Evolutionary conservation across 2,113 vertebrate genomes (phyloP).

Genomic region (Lasiurus borealis): DNA sequence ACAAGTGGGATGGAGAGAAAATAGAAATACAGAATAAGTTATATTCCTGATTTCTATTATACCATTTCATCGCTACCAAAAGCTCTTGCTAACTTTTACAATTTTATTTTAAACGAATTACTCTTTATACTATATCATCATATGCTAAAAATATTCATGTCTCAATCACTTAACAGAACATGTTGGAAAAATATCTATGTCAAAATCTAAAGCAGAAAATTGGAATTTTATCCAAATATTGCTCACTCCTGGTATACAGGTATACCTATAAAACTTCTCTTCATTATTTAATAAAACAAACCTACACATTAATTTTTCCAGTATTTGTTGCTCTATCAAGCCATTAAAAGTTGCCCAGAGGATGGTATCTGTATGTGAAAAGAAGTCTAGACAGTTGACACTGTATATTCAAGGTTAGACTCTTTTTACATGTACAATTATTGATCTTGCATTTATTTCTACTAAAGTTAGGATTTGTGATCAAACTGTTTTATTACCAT

Average conservation of each 20-base stretch:
- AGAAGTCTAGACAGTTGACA: neutral
- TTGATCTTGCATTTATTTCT: constrained; percentile 29
- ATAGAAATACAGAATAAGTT: neutral
- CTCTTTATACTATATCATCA: neutral
- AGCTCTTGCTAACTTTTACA: neutral
- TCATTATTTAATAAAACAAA: neutral
- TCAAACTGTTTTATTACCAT: constrained; percentile 39
- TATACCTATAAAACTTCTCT: neutral
- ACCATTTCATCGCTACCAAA: neutral
- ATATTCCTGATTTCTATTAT: neutral
- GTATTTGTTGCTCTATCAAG: neutral
- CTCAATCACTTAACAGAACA: neutral
- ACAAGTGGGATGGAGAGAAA: neutral
- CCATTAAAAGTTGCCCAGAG: neutral
- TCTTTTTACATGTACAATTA: constrained; percentile 23
- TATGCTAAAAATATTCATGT: neutral
- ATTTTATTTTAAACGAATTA: neutral
- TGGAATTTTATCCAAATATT: neutral
- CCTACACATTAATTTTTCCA: neutral
- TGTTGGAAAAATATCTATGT: neutral
- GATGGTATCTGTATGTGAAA: neutral
- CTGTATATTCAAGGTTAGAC: neutral
- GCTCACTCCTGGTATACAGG: neutral
- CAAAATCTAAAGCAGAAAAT: neutral
- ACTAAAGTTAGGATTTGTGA: neutral